Percentiles rank a stretch among this genome's conserved stretches.
phyloP scores from a whole-genome alignment of 2,888 invertebrate genomes.

The Drosophila austrosaltans region DNA sequence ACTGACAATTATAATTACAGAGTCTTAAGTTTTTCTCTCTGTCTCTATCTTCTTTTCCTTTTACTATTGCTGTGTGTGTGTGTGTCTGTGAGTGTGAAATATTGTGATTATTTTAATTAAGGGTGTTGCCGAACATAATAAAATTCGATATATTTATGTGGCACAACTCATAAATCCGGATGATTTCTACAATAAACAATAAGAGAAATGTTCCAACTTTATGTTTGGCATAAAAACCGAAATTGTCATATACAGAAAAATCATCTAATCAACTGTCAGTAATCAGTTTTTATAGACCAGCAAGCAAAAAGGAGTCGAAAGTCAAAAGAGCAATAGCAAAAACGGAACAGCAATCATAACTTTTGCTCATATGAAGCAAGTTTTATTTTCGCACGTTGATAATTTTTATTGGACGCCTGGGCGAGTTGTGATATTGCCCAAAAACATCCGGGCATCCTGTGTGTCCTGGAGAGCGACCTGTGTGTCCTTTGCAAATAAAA shows the following conservation, averaged over 20 bases:
- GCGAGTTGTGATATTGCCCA: slow-evolving; percentile 22
- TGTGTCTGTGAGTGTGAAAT: slow-evolving; percentile 33
- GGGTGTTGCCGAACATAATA: slow-evolving; percentile 38
- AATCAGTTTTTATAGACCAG: slow-evolving; percentile 56
- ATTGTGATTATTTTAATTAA: slow-evolving; percentile 44
- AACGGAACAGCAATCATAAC: slow-evolving; percentile 65
- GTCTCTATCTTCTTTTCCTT: not conserved
- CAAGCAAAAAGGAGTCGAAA: not conserved
- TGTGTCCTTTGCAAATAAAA: slow-evolving; percentile 67
- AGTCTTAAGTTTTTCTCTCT: slow-evolving; percentile 78
- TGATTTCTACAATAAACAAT: slow-evolving; percentile 66
- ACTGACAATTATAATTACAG: slow-evolving; percentile 82
- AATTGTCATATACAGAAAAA: slow-evolving; percentile 42
- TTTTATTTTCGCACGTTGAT: slow-evolving; percentile 75
- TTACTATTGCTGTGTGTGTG: not conserved
- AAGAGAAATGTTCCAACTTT: slow-evolving; percentile 42
- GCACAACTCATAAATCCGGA: slow-evolving; percentile 65
- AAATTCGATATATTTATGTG: slow-evolving; percentile 47
- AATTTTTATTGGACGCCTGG: slow-evolving; percentile 70
- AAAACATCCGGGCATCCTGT: slow-evolving; percentile 32
- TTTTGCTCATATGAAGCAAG: slow-evolving; percentile 28
- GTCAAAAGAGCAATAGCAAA: slow-evolving; percentile 9
- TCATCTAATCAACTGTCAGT: slow-evolving; percentile 72
- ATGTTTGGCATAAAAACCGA: slow-evolving; percentile 55
- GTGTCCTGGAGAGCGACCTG: not conserved